Evolutionary conservation across 1,140 invertebrate genomes (phyloP), one percentile per base, ranked within the genome.

Genomic region (Potamilus streckersoni): DNA sequence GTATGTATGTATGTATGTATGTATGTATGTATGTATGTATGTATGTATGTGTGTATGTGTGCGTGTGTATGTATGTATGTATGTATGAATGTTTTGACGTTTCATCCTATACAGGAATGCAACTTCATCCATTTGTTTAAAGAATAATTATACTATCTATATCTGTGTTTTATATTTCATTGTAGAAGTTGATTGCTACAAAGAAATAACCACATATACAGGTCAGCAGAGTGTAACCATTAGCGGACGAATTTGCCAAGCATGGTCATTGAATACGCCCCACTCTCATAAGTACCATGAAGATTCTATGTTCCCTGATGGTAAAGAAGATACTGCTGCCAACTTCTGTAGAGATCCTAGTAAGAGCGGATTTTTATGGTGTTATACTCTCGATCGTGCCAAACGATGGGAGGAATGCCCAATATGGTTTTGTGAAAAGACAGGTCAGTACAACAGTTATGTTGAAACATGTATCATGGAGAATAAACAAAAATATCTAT

Each of bases 341-440:
- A 98, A 98, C 90, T 96, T 94, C 86, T 98, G 97, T 87, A 92
- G 97, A 82, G 98, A 98, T 92, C 96, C 96, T 6, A 96, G 96
- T 11, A 96, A 95, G 11, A 95, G 97, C 89, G 95, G 96, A 85
- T 93, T 93, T 1, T 97, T 96, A 1, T 98, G 97, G 97, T 98
- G 97, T 90, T 98, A 97, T 85, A 97, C 97, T 1, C 93, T 93
- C 79, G 93, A 97, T 89, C 92, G 93, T 63, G 90, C 91, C 69
- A 65, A 70, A 59, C 31, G 78, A 27, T 83, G 82, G 82, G 69
- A 73, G 12, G 73, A 69, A 20, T 83, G 82, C 58, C 66, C 69
- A 16, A 56, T 83, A 8, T 68, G 68, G 12, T 59, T 27, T 16
- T 82, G 81, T 49, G 73, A 72, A 77, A n/a, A 63, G 72, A 69